phyloP scores from a whole-genome alignment of 1,140 invertebrate species.

The Eciton burchellii region DNA sequence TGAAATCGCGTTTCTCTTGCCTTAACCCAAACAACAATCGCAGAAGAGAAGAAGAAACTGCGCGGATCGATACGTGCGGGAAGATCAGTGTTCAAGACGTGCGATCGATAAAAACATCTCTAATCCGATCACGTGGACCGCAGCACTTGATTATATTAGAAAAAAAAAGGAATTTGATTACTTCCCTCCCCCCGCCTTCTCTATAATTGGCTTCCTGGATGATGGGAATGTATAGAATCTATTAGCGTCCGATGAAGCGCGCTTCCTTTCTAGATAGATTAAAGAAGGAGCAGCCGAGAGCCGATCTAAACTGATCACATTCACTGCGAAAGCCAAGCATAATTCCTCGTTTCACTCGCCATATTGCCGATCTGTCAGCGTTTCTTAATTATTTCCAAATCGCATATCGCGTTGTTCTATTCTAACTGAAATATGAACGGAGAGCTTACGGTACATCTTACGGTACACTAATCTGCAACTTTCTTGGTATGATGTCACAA shows the following conservation, averaged over 20 bases:
- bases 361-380: too few species aligned
- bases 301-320: constrained; percentile 18
- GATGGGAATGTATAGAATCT: constrained; percentile 19
- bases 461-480: too few species aligned
- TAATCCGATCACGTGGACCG: not conserved
- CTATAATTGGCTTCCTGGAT: constrained; percentile 36
- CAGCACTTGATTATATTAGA: not conserved
- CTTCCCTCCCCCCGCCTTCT: not conserved
- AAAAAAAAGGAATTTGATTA: constrained; percentile 24
- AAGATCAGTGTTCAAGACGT: not conserved
- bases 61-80: not conserved
- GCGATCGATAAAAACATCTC: not conserved
- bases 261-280: constrained; percentile 41
- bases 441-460: not conserved
- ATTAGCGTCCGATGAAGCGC: constrained; percentile 40
- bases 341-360: not conserved
- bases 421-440: not conserved
- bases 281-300: constrained; percentile 40
- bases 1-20: constrained; percentile 44
- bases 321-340: constrained; percentile 8
- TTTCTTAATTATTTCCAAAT: not conserved
- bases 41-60: not conserved
- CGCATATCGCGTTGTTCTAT: not conserved
- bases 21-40: constrained; percentile 35
- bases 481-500: too few species aligned